Evolutionary conservation across 2,113 vertebrate species (phyloP).

Genomic region (Caloenas nicobarica): DNA sequence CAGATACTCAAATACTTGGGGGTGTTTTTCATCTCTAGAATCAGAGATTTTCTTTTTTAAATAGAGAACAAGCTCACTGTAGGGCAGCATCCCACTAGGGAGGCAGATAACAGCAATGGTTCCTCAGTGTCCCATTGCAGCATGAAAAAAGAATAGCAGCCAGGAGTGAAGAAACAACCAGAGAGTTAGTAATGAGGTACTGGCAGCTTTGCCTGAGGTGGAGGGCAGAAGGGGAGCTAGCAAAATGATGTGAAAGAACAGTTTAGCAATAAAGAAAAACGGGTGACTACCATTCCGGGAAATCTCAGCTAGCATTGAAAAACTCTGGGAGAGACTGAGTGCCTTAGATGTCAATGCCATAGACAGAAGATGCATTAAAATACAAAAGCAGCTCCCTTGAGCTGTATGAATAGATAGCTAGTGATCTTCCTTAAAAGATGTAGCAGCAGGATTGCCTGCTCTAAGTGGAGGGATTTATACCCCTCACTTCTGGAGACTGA

Average conservation of each 20-base stretch:
- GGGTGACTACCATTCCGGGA: conserved; percentile 23
- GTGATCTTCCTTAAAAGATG: not conserved
- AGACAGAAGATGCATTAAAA: conserved; percentile 35
- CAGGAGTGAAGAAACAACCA: conserved; percentile 22
- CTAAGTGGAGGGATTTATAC: not conserved
- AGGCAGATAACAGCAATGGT: not conserved
- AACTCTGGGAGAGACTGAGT: not conserved
- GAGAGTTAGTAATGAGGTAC: conserved; percentile 26
- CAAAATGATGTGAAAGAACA: conserved; percentile 21
- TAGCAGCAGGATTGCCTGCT: not conserved
- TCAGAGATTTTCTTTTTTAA: conserved; percentile 20
- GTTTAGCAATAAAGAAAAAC: conserved; percentile 29
- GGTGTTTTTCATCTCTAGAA: conserved; percentile 32
- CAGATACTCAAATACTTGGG: not conserved
- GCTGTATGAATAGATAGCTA: conserved; percentile 2
- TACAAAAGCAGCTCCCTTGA: conserved; percentile 43
- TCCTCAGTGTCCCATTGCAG: conserved; percentile 25
- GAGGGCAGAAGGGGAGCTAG: not conserved
- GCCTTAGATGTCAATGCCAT: conserved; percentile 6
- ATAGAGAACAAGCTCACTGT: conserved; percentile 21
- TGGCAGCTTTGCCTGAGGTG: conserved; percentile 41
- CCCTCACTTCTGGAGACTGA: not conserved
- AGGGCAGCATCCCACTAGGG: conserved; percentile 24
- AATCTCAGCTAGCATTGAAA: conserved; percentile 33
- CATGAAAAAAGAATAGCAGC: not conserved